Conservation (phyloP, 2,888 invertebrate species). For the Myopa testacea region DNA sequence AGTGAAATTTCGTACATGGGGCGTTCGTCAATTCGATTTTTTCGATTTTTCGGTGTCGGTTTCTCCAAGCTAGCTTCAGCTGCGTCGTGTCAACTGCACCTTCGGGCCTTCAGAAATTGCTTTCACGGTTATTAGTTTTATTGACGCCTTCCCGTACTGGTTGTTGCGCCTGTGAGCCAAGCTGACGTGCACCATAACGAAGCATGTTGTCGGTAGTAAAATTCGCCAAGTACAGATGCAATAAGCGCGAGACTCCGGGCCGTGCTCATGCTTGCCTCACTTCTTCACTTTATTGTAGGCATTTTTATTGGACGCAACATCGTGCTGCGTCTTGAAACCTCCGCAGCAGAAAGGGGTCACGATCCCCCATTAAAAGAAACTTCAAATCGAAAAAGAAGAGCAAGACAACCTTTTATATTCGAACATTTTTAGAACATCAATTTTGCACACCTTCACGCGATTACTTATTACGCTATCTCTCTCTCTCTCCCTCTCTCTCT, state of each 20-base stretch:
- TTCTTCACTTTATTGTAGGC: constrained; percentile 5
- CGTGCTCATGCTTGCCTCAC: background rate
- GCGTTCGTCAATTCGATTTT: constrained; percentile 39
- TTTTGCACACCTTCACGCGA: background rate
- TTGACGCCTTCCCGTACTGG: constrained; percentile 43
- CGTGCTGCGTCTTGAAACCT: background rate
- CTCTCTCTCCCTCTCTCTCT: background rate
- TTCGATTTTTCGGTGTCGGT: background rate
- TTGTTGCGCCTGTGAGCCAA: constrained; percentile 35
- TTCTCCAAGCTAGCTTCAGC: background rate
- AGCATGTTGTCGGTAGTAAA: constrained; percentile 18
- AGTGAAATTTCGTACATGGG: constrained; percentile 51
- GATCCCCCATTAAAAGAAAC: background rate
- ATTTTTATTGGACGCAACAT: constrained; percentile 1
- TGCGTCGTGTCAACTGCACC: background rate
- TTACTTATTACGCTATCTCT: background rate
- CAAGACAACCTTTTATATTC: background rate
- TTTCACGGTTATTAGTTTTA: constrained; percentile 60
- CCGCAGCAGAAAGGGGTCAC: constrained; percentile 7
- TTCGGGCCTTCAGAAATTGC: constrained; percentile 41
- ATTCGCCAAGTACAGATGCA: constrained; percentile 15
- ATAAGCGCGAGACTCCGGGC: background rate
- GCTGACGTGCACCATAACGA: constrained; percentile 16
- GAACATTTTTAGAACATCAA: background rate
- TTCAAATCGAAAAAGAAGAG: background rate